A percentile compares a stretch with the other conserved stretches of the same genome.
Conservation (phyloP, 2,113 vertebrate genomes). For the Protobothrops mucrosquamatus region DNA sequence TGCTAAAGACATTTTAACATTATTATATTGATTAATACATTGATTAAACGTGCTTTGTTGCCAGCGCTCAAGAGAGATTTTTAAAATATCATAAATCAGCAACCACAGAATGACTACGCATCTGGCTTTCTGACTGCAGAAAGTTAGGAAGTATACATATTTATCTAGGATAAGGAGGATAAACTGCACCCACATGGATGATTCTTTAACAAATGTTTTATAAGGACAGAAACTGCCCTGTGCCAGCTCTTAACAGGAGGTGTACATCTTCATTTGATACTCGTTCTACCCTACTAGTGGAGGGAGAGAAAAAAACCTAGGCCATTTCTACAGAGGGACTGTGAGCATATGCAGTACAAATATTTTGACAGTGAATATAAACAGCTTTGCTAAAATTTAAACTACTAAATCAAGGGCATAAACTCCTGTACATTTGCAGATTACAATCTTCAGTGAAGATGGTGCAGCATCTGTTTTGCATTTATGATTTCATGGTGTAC, state of each 20-base stretch:
- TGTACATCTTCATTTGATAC: constrained; percentile 51
- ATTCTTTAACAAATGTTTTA: constrained; percentile 62
- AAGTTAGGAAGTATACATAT: constrained; percentile 12
- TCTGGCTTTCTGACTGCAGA: constrained; percentile 1
- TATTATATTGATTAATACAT: not conserved
- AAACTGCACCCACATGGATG: constrained; percentile 43
- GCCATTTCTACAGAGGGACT: constrained; percentile 50
- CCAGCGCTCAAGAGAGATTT: not conserved
- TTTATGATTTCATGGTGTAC: constrained; percentile 47
- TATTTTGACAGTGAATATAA: constrained; percentile 66
- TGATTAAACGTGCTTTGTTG: not conserved
- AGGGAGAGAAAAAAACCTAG: constrained; percentile 7
- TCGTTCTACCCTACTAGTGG: constrained; percentile 46
- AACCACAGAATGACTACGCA: constrained; percentile 1
- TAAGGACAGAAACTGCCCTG: constrained; percentile 57
- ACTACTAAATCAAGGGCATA: constrained; percentile 55
- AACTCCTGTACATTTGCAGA: constrained; percentile 55
- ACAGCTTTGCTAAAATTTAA: constrained; percentile 59
- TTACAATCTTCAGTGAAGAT: constrained; percentile 50
- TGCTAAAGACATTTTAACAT: not conserved
- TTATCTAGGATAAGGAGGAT: constrained; percentile 44
- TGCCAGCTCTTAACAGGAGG: constrained; percentile 52
- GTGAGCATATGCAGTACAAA: constrained; percentile 70
- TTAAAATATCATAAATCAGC: not conserved
- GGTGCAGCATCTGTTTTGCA: constrained; percentile 61